phyloP scores from a whole-genome alignment of 2,888 invertebrate species.

The Argyresthia goedartella region DNA sequence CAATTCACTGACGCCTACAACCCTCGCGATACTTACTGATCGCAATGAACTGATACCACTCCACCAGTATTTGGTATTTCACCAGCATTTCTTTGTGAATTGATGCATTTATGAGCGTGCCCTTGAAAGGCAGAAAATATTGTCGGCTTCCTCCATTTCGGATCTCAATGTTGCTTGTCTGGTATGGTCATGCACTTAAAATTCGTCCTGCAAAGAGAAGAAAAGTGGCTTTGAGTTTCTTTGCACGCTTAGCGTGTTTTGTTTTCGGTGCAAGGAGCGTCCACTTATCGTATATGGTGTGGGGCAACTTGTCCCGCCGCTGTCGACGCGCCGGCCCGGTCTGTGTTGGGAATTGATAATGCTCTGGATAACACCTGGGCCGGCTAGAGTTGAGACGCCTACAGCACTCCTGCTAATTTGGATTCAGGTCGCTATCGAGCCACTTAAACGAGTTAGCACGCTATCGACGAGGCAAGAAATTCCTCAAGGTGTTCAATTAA shows the following conservation, averaged over 20 bases:
- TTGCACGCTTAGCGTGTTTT: conserved; percentile 16
- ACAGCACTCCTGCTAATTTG: conserved; percentile 15
- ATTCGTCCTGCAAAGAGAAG: conserved; percentile 22
- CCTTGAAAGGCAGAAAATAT: not conserved
- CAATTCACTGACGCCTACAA: not conserved
- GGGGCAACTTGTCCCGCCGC: not conserved
- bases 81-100: not conserved
- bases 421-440: not conserved
- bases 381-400: conserved; percentile 7
- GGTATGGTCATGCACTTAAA: conserved; percentile 26
- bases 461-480: not conserved
- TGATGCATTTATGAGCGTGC: not conserved
- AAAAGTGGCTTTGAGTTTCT: conserved; percentile 27
- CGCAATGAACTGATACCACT: not conserved
- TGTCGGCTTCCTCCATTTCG: conserved; percentile 6
- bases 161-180: conserved; percentile 26
- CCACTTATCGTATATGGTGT: no score
- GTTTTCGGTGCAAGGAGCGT: no score
- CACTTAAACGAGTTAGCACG: not conserved
- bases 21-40: not conserved
- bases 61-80: not conserved
- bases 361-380: conserved; percentile 51
- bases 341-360: conserved; percentile 37
- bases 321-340: conserved; percentile 15
- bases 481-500: not conserved